These are phyloP conservation scores for Dermatemys mawii DNA, from an alignment of 2,113 vertebrate species.

Conservation along the genomic window DNA sequence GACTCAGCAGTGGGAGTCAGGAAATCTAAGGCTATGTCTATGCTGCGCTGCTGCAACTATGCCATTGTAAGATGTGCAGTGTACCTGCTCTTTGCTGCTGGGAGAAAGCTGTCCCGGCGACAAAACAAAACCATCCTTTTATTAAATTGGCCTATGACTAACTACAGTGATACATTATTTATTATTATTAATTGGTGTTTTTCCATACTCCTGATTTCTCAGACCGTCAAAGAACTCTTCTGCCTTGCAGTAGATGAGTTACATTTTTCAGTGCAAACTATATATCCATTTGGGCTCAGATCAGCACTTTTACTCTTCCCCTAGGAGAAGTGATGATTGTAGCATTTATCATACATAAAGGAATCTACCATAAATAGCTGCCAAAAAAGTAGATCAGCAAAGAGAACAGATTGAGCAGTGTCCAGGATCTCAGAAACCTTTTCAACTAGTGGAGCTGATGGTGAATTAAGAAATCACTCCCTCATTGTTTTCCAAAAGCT, in stretches of 20 bases:
- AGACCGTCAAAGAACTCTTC: conserved; percentile 20
- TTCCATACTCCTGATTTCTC: not conserved
- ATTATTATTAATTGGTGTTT: too few species aligned
- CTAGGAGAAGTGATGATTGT: conserved; percentile 56
- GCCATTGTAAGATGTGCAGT: too few species aligned
- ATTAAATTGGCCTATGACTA: not conserved
- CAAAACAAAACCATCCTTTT: too few species aligned
- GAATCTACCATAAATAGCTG: conserved; percentile 34
- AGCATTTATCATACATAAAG: conserved; percentile 60
- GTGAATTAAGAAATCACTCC: not conserved
- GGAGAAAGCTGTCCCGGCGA: too few species aligned
- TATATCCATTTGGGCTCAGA: conserved; percentile 42
- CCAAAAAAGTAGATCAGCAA: conserved; percentile 16
- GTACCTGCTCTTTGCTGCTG: too few species aligned
- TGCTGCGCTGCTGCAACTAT: too few species aligned
- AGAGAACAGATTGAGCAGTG: not conserved
- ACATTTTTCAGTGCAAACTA: conserved; percentile 36
- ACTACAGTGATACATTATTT: not conserved
- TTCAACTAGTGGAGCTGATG: not conserved
- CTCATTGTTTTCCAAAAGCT: accelerated
- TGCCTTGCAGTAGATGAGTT: conserved; percentile 25
- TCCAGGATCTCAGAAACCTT: not conserved
- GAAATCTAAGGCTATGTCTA: not conserved
- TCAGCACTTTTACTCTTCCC: conserved; percentile 65
- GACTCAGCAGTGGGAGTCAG: not conserved